Evolutionary conservation across 2,797 vertebrate genomes (phyloP).

Genomic region (Sebastolobus alascanus): DNA sequence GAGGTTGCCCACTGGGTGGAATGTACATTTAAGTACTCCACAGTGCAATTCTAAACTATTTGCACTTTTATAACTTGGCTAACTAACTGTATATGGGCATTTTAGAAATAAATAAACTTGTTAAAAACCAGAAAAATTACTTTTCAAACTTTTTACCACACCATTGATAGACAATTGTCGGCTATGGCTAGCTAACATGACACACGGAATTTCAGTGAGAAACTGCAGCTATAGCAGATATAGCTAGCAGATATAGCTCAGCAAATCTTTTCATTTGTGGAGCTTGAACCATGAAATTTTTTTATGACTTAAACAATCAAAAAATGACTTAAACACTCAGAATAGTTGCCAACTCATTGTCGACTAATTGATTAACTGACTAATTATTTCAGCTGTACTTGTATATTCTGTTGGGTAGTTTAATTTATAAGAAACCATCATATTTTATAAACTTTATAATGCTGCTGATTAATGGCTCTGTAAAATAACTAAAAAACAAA

Average conservation of each 20-base stretch:
- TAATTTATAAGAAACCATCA: too few species aligned
- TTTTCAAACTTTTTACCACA: neutral
- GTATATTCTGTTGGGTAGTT: neutral
- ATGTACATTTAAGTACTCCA: neutral
- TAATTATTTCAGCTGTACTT: neutral
- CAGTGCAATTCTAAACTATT: neutral
- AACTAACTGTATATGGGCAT: neutral
- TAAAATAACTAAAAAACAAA: neutral
- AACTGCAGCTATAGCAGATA: neutral
- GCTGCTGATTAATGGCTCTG: too few species aligned
- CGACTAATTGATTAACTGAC: neutral
- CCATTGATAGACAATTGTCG: neutral
- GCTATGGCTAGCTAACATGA: neutral
- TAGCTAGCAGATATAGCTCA: too few species aligned
- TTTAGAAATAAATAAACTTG: neutral
- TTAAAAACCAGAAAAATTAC: neutral
- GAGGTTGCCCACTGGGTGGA: too few species aligned
- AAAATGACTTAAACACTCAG: neutral
- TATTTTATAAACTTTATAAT: too few species aligned
- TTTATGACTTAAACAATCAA: neutral
- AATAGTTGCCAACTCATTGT: neutral
- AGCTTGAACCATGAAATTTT: neutral
- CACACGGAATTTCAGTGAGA: neutral
- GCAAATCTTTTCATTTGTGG: neutral
- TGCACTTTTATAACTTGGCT: neutral